Evolutionary conservation across 2,113 vertebrate genomes (phyloP), one percentile per base, ranked within the genome.

Genomic region (Columba livia): DNA sequence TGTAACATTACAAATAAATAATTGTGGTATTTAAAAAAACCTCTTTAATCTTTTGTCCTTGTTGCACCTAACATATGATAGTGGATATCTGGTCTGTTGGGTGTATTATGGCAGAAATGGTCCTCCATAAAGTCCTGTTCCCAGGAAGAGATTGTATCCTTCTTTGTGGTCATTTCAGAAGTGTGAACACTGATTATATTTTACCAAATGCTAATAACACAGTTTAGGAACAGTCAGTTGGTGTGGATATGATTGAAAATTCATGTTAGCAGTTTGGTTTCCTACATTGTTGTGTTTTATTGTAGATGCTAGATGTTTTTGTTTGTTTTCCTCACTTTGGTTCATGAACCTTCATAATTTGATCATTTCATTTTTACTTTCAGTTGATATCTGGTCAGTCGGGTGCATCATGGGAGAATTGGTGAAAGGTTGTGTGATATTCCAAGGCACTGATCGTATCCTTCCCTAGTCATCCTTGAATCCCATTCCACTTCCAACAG

Each of bases 341-440:
- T 98, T 97, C 98, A 98, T 97, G 95, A 91, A 97, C 97, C 90
- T 95, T 97, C 97, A 98, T 98, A 97, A 98, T 98, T 98, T 98
- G 97, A 92, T 98, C 98, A 98, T 98, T 98, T 98, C 98, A 98
- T 94, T 99, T 97, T 98, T 99, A 96, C 98, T 99, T 98, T 98
- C 99, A 99, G 99, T 99, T 98, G 99, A 99, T 98, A 99, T 99
- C 98, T 99, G 99, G 99, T 99, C 99, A 97, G 99, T 99, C 97
- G 99, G 99, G 96, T 99, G 99, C 98, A 99, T 99, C 98, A 99
- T 99, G 99, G 99, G 99, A 97, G 99, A 99, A 98, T 99, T 99
- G 99, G 99, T 99, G 97, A 99, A 99, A 98, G 99, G 99, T 98
- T 98, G 98, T 98, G 99, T 99, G 97, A 99, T 99, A 98, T 99